Conservation (phyloP, 2,797 vertebrate genomes). For the Spea hammondii region DNA sequence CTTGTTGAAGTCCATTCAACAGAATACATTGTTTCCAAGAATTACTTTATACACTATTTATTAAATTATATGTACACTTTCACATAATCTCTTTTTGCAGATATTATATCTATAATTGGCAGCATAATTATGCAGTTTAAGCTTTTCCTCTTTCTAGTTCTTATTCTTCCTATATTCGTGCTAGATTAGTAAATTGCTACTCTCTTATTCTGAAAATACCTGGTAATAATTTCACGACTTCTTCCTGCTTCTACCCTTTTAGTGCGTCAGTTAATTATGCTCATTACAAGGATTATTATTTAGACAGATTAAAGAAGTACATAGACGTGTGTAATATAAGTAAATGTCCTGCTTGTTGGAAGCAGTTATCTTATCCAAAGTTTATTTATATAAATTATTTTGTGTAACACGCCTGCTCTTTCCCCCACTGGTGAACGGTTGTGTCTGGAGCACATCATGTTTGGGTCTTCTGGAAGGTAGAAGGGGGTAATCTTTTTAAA, state of each 20-base stretch:
- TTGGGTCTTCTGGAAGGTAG: conserved; percentile 37
- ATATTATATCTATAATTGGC: too few relatives aligned
- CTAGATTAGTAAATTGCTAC: too few relatives aligned
- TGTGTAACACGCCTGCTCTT: conserved; percentile 18
- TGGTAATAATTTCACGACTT: neutral
- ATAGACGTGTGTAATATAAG: neutral
- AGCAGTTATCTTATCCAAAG: conserved; percentile 31
- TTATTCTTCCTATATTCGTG: too few relatives aligned
- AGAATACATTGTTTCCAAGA: too few relatives aligned
- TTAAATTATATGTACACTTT: too few relatives aligned
- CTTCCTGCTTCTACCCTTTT: neutral
- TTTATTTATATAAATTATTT: conserved; percentile 28
- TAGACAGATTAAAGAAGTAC: neutral
- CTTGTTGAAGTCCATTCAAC: too few relatives aligned
- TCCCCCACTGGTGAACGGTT: conserved; percentile 20
- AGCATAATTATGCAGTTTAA: too few relatives aligned
- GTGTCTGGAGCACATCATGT: conserved; percentile 46
- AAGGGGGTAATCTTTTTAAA: conserved; percentile 51
- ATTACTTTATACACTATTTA: too few relatives aligned
- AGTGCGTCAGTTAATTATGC: conserved; percentile 6
- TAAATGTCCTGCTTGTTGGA: neutral
- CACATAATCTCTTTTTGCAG: too few relatives aligned
- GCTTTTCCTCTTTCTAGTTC: too few relatives aligned
- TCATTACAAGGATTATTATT: conserved; percentile 5
- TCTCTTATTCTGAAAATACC: too few relatives aligned